phyloP scores from a whole-genome alignment of 2,888 invertebrate genomes.

The Nomada ruficornis region DNA sequence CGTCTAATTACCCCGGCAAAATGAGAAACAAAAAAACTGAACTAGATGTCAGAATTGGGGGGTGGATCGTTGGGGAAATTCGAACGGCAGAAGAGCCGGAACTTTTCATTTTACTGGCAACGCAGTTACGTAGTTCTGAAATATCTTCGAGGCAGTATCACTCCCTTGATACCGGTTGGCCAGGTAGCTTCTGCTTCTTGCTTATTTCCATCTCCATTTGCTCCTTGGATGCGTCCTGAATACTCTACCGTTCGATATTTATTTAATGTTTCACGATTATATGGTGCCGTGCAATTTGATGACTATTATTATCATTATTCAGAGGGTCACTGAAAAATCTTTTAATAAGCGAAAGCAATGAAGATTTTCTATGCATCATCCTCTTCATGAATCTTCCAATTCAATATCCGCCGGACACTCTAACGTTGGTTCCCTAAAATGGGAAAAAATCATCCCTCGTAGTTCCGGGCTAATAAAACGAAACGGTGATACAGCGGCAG shows the following conservation, averaged over 20 bases:
- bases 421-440: not conserved
- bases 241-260: slow-evolving; percentile 12
- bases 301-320: too few relatives aligned
- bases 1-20: not conserved
- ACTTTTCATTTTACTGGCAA: slow-evolving; percentile 54
- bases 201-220: not conserved
- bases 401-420: not conserved
- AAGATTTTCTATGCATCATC: too few relatives aligned
- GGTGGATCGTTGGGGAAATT: not conserved
- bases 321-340: too few relatives aligned
- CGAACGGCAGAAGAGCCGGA: slow-evolving; percentile 45
- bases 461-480: slow-evolving; percentile 11
- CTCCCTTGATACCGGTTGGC: slow-evolving; percentile 37
- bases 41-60: not conserved
- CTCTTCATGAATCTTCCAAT: not conserved
- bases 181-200: slow-evolving; percentile 20
- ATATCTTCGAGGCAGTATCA: slow-evolving; percentile 57
- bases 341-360: too few relatives aligned
- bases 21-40: slow-evolving; percentile 4
- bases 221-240: not conserved
- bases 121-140: slow-evolving; percentile 58
- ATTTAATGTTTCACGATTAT: not conserved
- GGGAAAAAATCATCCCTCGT: not conserved
- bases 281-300: too few relatives aligned
- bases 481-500: not conserved